phyloP scores from a whole-genome alignment of 2,888 invertebrate species.

The Steinernema scapterisci region DNA sequence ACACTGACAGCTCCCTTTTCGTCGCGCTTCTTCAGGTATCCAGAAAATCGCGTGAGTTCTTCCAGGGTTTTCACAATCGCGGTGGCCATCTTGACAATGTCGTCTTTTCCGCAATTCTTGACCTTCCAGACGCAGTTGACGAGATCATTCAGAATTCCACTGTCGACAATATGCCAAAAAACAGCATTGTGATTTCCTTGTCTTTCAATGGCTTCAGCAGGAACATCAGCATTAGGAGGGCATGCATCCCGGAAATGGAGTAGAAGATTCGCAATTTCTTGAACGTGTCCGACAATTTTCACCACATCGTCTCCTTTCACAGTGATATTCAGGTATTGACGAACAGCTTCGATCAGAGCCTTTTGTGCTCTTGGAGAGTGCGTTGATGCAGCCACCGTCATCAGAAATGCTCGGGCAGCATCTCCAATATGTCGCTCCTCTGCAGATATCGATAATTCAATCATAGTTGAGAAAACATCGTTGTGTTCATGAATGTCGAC shows the following conservation, averaged over 20 bases:
- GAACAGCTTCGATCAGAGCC: not conserved
- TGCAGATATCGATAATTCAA: not conserved
- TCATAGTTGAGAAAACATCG: not conserved
- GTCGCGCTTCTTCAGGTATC: not conserved
- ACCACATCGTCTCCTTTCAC: not conserved
- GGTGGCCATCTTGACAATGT: not conserved
- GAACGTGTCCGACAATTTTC: not conserved
- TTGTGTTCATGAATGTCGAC: not conserved
- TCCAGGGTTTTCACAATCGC: not conserved
- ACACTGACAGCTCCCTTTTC: not conserved
- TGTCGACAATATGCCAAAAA: slow-evolving; percentile 13
- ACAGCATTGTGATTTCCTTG: slow-evolving; percentile 19
- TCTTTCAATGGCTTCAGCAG: not conserved
- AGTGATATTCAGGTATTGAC: not conserved
- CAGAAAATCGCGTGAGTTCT: not conserved
- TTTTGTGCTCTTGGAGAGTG: slow-evolving; percentile 8
- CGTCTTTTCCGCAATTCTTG: not conserved
- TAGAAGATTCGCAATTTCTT: slow-evolving; percentile 17
- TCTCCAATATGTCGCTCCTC: not conserved
- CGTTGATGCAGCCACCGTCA: not conserved
- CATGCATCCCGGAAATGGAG: slow-evolving; percentile 14
- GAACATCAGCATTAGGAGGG: not conserved
- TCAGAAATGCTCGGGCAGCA: slow-evolving; percentile 7
- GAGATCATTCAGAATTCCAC: slow-evolving; percentile 22
- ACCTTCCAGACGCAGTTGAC: slow-evolving; percentile 11